Evolutionary conservation across 2,888 invertebrate genomes (phyloP).

Genomic region (Acanthosepion lycidas): DNA sequence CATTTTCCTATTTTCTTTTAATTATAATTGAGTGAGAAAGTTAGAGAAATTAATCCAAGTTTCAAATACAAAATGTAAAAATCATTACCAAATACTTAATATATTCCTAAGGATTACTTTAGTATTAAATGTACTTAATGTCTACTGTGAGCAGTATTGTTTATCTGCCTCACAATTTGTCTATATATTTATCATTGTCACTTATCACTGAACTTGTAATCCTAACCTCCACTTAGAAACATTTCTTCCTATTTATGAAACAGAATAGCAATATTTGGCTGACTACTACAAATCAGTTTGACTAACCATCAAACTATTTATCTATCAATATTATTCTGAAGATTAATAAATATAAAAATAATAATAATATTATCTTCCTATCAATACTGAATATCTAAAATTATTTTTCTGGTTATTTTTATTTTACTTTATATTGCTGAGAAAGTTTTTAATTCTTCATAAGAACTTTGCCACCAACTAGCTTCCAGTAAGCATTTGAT

Average conservation of each 20-base stretch:
- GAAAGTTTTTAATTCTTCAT: no score
- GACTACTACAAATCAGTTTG: not conserved
- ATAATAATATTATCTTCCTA: no score
- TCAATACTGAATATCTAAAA: no score
- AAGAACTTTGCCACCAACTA: no score
- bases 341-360: no score
- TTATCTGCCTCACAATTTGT: not conserved
- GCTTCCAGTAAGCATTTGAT: no score
- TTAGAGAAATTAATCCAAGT: not conserved
- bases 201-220: not conserved
- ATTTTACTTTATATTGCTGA: no score
- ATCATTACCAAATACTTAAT: not conserved
- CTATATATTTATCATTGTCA: not conserved
- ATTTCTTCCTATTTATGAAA: not conserved
- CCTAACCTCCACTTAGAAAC: not conserved
- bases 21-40: not conserved
- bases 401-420: no score
- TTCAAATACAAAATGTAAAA: not conserved
- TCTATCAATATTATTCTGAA: not conserved
- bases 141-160: not conserved
- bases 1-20: not conserved
- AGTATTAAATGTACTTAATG: not conserved
- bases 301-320: not conserved
- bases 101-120: not conserved
- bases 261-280: not conserved